Percentiles rank a stretch among this genome's conserved stretches.
phyloP scores from a whole-genome alignment of 2,888 invertebrate genomes.

The Apamea sordens region DNA sequence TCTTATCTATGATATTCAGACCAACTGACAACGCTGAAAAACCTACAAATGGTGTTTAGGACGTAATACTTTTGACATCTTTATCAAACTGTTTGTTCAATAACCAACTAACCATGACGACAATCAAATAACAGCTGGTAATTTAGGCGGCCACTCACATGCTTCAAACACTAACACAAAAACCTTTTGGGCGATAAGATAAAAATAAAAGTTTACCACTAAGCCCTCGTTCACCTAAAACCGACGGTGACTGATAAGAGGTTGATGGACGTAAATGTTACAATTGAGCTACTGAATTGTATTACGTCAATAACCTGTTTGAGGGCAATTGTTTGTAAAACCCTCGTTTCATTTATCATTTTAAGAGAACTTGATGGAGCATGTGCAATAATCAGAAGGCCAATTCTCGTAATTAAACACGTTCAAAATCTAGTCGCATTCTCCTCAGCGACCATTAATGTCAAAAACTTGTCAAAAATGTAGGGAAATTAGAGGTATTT shows the following conservation, averaged over 20 bases:
- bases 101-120: conserved; percentile 32
- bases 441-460: too few species aligned
- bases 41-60: not conserved
- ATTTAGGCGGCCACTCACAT: conserved; percentile 65
- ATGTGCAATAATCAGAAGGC: not conserved
- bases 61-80: not conserved
- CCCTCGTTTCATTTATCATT: not conserved
- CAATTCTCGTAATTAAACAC: too few species aligned
- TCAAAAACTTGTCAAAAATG: too few species aligned
- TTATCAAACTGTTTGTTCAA: conserved; percentile 42
- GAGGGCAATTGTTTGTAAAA: not conserved
- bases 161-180: conserved; percentile 72
- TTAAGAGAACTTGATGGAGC: not conserved
- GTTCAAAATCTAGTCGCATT: too few species aligned
- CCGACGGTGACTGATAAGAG: conserved; percentile 52
- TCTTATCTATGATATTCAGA: not conserved
- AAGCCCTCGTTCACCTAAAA: conserved; percentile 56
- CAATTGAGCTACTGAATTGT: conserved; percentile 29
- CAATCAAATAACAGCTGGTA: conserved; percentile 33
- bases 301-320: conserved; percentile 34
- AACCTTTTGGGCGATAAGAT: conserved; percentile 78
- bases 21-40: not conserved
- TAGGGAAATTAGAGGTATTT: too few species aligned
- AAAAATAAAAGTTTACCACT: conserved; percentile 63
- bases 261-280: conserved; percentile 24